These are phyloP conservation scores for Hyperoplus lanceolatus DNA, from an alignment of 2,797 vertebrate species.

Conservation along the genomic window DNA sequence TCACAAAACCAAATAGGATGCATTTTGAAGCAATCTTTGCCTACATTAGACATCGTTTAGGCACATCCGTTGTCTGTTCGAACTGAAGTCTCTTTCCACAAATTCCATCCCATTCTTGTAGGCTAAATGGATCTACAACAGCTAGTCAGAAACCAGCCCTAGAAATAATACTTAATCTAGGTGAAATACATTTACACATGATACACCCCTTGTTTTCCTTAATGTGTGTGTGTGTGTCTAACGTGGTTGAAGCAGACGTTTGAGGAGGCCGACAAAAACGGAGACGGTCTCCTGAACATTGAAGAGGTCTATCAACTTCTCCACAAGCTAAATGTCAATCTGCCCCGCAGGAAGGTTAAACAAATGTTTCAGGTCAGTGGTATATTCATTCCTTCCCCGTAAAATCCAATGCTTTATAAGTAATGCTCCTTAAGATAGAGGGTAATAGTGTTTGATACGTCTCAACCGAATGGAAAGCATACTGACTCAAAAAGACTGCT, in stretches of 20 bases:
- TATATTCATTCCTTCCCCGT: too few species aligned
- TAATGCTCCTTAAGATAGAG: too few species aligned
- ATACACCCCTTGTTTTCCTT: conserved; percentile 80
- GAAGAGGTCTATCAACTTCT: conserved; percentile 98
- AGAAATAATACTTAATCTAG: neutral
- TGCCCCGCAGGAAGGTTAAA: conserved; percentile 97
- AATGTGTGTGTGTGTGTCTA: conserved; percentile 65
- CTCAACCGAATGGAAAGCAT: neutral
- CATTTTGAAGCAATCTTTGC: too few species aligned
- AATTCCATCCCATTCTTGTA: too few species aligned
- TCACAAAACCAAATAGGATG: too few species aligned
- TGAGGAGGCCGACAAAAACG: conserved; percentile 97
- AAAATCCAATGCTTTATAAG: neutral
- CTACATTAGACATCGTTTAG: too few species aligned
- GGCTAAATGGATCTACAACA: too few species aligned
- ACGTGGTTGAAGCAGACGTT: conserved; percentile 99
- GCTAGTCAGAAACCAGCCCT: too few species aligned
- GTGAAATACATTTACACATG: neutral
- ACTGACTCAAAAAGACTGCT: neutral
- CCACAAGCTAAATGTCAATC: conserved; percentile 96
- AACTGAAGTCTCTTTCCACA: too few species aligned
- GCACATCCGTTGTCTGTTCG: too few species aligned
- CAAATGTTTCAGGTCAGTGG: conserved; percentile 97
- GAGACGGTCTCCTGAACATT: conserved; percentile 95
- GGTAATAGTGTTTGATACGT: too few species aligned